Percentiles rank a stretch among this genome's conserved stretches.
These are phyloP conservation scores for Hemiscyllium ocellatum DNA, from an alignment of 2,113 vertebrate genomes.

Conservation along the genomic window DNA sequence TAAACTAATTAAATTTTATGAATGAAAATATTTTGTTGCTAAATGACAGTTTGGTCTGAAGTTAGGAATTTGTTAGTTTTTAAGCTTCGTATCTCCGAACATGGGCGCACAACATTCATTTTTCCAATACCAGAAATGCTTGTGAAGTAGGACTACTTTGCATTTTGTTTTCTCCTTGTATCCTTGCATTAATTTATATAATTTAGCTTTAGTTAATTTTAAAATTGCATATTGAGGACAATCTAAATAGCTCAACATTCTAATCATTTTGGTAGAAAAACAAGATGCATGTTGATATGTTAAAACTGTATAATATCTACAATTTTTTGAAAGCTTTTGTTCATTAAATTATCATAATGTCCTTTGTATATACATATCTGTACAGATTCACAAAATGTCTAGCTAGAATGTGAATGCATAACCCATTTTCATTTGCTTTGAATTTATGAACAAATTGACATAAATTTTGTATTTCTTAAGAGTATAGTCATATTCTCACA, in stretches of 20 bases:
- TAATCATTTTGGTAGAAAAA: background rate
- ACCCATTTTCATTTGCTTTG: background rate
- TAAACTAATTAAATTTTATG: background rate
- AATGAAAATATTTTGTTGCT: background rate
- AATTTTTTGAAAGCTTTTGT: background rate
- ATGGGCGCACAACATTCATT: background rate
- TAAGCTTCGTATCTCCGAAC: background rate
- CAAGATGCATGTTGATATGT: background rate
- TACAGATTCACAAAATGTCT: background rate
- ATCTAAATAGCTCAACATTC: background rate
- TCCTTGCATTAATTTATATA: background rate
- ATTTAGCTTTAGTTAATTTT: background rate
- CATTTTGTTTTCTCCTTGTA: background rate
- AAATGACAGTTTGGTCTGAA: background rate
- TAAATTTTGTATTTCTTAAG: background rate
- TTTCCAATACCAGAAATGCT: background rate
- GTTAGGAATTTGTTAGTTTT: background rate
- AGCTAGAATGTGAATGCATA: background rate
- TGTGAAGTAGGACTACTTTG: background rate
- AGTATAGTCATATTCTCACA: background rate
- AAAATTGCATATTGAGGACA: background rate
- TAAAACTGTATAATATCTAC: background rate
- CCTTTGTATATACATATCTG: background rate
- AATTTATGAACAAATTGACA: background rate
- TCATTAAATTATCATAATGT: background rate